Conservation (phyloP, 1,140 invertebrate species). For the Drosophila rufa region DNA sequence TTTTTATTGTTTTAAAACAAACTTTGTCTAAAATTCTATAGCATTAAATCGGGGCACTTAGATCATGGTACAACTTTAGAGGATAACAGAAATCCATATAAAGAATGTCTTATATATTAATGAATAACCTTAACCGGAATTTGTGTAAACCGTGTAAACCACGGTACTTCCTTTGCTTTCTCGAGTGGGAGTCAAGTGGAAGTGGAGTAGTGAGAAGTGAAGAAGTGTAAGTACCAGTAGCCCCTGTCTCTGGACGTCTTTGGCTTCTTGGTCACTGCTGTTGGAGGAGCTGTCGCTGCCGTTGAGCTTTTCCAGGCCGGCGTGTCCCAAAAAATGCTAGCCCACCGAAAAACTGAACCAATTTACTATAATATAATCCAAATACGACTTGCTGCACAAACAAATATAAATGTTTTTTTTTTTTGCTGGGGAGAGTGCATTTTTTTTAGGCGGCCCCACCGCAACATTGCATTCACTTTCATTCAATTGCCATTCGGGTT, state of each 20-base stretch:
- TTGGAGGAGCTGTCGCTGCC: conserved; percentile 22
- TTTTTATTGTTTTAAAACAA: no score
- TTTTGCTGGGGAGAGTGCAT: conserved; percentile 24
- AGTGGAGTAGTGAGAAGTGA: conserved; percentile 37
- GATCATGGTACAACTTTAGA: no score
- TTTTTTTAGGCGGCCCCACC: neutral
- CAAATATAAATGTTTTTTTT: conserved; percentile 22
- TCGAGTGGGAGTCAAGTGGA: conserved; percentile 45
- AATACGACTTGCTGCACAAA: conserved; percentile 47
- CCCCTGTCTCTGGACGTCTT: conserved; percentile 22
- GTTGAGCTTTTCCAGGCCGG: conserved; percentile 29
- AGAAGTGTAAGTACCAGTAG: conserved; percentile 57
- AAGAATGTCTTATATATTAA: no score
- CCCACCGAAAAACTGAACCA: conserved; percentile 8
- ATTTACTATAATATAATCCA: conserved; percentile 57
- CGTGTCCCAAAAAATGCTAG: conserved; percentile 59
- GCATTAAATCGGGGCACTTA: no score
- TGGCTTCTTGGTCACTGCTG: conserved; percentile 26
- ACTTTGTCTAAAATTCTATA: no score
- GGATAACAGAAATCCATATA: no score
- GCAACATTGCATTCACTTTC: conserved; percentile 57
- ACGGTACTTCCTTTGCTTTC: conserved; percentile 24
- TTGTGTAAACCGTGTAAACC: neutral
- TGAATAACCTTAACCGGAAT: no score
- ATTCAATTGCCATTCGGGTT: conserved; percentile 32